phyloP scores from a whole-genome alignment of 2,888 invertebrate genomes.

The Heteropelma amictum region DNA sequence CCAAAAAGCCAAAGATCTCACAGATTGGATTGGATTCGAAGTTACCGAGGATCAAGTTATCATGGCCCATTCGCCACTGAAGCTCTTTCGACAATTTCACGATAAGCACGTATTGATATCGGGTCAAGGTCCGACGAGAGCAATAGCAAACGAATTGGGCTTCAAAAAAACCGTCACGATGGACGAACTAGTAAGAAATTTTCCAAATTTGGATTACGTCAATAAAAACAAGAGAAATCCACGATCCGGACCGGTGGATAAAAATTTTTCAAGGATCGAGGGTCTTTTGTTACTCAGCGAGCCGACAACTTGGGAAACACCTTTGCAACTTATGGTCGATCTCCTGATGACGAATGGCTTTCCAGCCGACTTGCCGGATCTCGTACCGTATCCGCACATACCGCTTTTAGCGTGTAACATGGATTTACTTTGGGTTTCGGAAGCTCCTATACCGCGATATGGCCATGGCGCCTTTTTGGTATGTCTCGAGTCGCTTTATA shows the following conservation, averaged over 20 bases:
- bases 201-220: constrained; percentile 82
- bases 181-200: constrained; percentile 80
- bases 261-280: constrained; percentile 80
- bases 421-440: constrained; percentile 84
- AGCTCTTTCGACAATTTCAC: constrained; percentile 81
- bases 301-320: constrained; percentile 83
- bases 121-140: constrained; percentile 80
- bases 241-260: constrained; percentile 78
- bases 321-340: constrained; percentile 82
- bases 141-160: constrained; percentile 81
- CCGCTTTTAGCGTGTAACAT: constrained; percentile 85
- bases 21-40: constrained; percentile 81
- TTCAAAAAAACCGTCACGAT: constrained; percentile 81
- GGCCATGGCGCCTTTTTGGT: constrained; percentile 84
- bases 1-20: constrained; percentile 81
- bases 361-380: constrained; percentile 75
- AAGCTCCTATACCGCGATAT: constrained; percentile 82
- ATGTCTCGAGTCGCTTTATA: constrained; percentile 82
- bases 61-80: constrained; percentile 83
- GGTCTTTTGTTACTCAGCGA: constrained; percentile 84
- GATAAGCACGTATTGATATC: constrained; percentile 82
- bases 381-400: constrained; percentile 81
- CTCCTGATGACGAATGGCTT: constrained; percentile 81
- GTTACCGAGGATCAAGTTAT: constrained; percentile 82
- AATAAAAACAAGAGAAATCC: constrained; percentile 71